phyloP scores from a whole-genome alignment of 2,888 invertebrate genomes.

The Clivina fossor region DNA sequence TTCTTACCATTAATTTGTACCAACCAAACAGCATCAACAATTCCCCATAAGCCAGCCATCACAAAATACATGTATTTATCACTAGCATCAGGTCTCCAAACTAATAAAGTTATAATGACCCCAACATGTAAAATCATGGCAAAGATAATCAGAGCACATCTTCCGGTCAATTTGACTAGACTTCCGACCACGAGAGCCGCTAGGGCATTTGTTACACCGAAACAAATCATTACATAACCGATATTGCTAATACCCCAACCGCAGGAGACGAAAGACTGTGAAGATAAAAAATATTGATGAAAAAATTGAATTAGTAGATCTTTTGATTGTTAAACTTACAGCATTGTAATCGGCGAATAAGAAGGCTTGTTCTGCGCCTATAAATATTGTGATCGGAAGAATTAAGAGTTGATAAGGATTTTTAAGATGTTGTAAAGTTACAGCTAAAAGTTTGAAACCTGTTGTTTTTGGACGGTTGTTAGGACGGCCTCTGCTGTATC shows the following conservation, averaged over 20 bases:
- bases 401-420: slow-evolving; percentile 81
- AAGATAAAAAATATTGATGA: slow-evolving; percentile 30
- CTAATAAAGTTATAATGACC: slow-evolving; percentile 66
- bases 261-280: slow-evolving; percentile 80
- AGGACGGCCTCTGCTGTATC: slow-evolving; percentile 62
- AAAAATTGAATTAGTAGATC: background rate
- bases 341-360: slow-evolving; percentile 82
- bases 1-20: slow-evolving; percentile 86
- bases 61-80: slow-evolving; percentile 73
- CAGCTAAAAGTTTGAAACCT: slow-evolving; percentile 68
- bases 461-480: slow-evolving; percentile 64
- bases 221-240: slow-evolving; percentile 92
- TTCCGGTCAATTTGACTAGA: slow-evolving; percentile 76
- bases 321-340: slow-evolving; percentile 54
- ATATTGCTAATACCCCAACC: slow-evolving; percentile 88
- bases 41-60: slow-evolving; percentile 83
- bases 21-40: slow-evolving; percentile 88
- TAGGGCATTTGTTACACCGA: slow-evolving; percentile 85
- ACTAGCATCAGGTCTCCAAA: slow-evolving; percentile 72
- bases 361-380: slow-evolving; percentile 92
- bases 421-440: slow-evolving; percentile 75
- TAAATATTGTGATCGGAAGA: slow-evolving; percentile 89
- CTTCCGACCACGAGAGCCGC: slow-evolving; percentile 81
- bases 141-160: slow-evolving; percentile 74
- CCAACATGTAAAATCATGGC: slow-evolving; percentile 72